Conservation (phyloP, 2,797 vertebrate genomes). For the Rhincodon typus region DNA sequence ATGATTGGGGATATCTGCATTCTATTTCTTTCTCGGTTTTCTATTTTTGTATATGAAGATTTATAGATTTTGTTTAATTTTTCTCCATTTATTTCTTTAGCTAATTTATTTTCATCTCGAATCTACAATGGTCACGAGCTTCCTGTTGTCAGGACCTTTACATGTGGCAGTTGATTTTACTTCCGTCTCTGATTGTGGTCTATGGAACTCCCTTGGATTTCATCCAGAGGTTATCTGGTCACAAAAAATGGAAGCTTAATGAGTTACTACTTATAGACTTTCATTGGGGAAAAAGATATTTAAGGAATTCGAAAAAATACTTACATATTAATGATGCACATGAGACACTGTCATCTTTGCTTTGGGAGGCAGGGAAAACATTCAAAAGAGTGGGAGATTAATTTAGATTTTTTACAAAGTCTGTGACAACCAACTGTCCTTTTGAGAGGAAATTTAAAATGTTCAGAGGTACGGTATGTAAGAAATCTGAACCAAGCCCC, state of each 20-base stretch:
- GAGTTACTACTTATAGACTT: not conserved
- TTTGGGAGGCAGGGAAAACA: slow-evolving; percentile 7
- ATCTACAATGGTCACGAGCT: slow-evolving; percentile 8
- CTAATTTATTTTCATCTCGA: slow-evolving; percentile 7
- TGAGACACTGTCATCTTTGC: slow-evolving; percentile 9
- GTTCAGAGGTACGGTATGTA: not conserved
- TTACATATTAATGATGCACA: slow-evolving; percentile 19
- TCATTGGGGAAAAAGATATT: not conserved
- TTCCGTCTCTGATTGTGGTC: not conserved
- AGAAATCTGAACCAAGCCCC: not conserved
- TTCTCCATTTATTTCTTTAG: not conserved
- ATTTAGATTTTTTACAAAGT: not conserved
- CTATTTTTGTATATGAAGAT: not conserved
- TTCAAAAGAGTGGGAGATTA: not conserved
- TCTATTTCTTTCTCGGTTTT: not conserved
- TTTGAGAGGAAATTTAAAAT: slow-evolving; percentile 16
- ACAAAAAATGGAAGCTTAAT: slow-evolving; percentile 30
- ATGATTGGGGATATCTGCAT: no score
- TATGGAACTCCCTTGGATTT: slow-evolving; percentile 11
- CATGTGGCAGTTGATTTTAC: not conserved
- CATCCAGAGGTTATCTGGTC: slow-evolving; percentile 21
- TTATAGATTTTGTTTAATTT: not conserved
- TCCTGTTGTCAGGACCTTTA: slow-evolving; percentile 19
- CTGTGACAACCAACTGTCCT: slow-evolving; percentile 5
- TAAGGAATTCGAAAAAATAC: slow-evolving; percentile 9